Conservation (phyloP, 2,113 vertebrate species). For the Trachemys scripta region DNA sequence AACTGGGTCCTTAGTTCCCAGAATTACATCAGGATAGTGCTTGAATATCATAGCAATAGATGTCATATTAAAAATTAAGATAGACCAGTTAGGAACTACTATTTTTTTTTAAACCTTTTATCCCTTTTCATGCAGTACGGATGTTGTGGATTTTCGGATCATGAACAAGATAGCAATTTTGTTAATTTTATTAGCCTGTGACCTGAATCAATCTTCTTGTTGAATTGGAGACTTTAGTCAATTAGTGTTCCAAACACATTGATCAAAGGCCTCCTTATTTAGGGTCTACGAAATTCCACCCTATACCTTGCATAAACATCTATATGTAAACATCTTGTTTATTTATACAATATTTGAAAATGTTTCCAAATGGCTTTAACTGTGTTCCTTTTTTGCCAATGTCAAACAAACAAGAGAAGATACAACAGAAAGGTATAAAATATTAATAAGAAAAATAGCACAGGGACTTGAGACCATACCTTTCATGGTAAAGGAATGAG, state of each 20-base stretch:
- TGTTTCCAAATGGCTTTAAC: neutral
- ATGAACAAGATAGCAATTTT: neutral
- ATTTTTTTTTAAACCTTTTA: neutral
- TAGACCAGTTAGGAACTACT: neutral
- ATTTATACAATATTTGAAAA: neutral
- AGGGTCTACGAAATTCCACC: neutral
- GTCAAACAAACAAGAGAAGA: neutral
- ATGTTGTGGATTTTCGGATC: neutral
- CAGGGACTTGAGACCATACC: neutral
- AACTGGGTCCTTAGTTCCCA: neutral
- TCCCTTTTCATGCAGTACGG: neutral
- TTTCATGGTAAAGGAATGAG: rapidly evolving
- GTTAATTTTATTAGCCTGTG: neutral
- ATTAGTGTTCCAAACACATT: neutral
- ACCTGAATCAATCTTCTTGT: neutral
- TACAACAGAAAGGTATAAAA: neutral
- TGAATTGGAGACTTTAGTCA: neutral
- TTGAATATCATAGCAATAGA: neutral
- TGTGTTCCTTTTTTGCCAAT: neutral
- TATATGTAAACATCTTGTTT: neutral
- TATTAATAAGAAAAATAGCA: neutral
- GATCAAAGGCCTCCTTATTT: neutral
- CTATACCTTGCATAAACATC: neutral
- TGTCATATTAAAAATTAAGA: neutral
- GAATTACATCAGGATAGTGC: neutral